phyloP scores from a whole-genome alignment of 2,113 vertebrate species.

The Otolemur garnettii region DNA sequence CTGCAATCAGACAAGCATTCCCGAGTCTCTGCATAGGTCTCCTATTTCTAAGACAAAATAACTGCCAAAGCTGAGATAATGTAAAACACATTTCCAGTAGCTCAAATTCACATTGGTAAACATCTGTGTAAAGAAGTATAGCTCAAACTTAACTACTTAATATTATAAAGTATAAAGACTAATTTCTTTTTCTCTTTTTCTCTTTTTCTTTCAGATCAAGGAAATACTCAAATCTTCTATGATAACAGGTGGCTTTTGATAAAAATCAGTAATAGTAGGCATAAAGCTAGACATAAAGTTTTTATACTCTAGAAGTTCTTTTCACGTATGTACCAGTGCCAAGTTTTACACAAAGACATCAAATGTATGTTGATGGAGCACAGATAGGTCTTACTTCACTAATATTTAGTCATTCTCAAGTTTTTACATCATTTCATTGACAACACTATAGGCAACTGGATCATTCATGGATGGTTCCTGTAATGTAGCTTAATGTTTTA shows the following conservation, averaged over 20 bases:
- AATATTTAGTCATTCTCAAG: not conserved
- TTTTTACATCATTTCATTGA: not conserved
- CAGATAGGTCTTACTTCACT: not conserved
- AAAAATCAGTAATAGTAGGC: not conserved
- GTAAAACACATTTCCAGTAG: conserved; percentile 3
- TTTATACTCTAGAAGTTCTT: not conserved
- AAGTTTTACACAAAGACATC: not conserved
- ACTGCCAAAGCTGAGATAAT: not conserved
- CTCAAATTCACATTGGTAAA: conserved; percentile 48
- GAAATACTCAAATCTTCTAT: not conserved
- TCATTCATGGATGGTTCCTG: not conserved
- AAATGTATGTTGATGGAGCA: not conserved
- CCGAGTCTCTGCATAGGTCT: conserved; percentile 18
- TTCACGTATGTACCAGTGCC: not conserved
- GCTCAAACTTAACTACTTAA: not conserved
- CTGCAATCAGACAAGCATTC: conserved; percentile 31
- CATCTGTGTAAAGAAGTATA: not conserved
- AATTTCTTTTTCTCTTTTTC: not conserved
- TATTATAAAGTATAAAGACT: not conserved
- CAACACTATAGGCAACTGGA: not conserved
- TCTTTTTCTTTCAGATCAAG: not conserved
- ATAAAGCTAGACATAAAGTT: not conserved
- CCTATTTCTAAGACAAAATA: conserved; percentile 52
- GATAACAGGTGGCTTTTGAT: not conserved
- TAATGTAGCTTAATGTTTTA: not conserved